Percentiles rank a stretch among this genome's conserved stretches.
Evolutionary conservation across 2,797 vertebrate species (phyloP).

Genomic region (Lepilemur septentrionalis): DNA sequence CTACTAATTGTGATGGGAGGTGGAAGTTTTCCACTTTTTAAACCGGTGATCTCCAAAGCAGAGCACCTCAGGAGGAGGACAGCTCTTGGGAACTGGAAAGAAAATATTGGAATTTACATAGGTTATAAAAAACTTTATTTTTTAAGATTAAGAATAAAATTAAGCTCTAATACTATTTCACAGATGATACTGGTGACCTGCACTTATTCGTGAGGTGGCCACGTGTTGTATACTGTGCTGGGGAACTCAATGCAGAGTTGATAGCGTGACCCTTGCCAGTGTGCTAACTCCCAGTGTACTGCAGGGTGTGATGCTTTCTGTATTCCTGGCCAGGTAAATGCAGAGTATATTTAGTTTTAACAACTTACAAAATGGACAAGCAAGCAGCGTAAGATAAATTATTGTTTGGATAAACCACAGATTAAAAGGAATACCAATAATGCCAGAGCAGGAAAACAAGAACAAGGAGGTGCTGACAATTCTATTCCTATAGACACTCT

Average conservation of each 20-base stretch:
- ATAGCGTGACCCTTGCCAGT: fast-evolving
- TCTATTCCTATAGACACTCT: neutral
- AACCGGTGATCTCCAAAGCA: neutral
- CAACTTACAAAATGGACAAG: neutral
- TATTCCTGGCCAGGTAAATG: neutral
- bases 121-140: neutral
- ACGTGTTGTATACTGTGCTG: fast-evolving
- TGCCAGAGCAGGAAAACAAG: neutral
- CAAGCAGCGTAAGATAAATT: neutral
- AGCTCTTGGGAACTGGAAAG: neutral
- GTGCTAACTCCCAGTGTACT: neutral
- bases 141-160: neutral
- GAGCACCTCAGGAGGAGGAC: neutral
- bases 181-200: neutral
- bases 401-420: neutral
- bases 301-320: neutral
- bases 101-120: neutral
- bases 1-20: neutral
- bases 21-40: neutral
- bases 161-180: neutral
- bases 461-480: neutral
- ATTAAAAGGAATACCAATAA: neutral
- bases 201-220: neutral
- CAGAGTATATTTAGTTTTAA: neutral
- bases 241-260: fast-evolving